phyloP scores from a whole-genome alignment of 2,113 vertebrate genomes.

The Chaetops frenatus region DNA sequence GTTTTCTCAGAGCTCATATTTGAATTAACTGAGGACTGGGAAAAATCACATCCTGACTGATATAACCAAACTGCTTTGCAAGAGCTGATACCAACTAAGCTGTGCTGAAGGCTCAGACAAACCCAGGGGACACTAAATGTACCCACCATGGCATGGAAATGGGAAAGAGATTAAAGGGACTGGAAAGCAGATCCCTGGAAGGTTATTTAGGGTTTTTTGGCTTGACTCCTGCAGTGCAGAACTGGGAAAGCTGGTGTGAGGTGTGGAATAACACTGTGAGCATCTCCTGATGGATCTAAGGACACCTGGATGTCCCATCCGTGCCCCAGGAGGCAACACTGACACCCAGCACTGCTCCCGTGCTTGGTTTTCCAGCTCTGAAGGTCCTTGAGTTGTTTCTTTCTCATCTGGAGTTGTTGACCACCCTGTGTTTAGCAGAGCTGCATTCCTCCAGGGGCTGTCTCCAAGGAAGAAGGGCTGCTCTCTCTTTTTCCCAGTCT shows the following conservation, averaged over 20 bases:
- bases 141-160: not conserved
- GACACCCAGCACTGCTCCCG: rapidly evolving
- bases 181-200: not conserved
- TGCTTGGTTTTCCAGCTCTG: not conserved
- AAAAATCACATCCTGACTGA: not conserved
- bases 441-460: not conserved
- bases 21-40: not conserved
- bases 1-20: not conserved
- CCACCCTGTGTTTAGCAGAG: rapidly evolving
- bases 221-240: not conserved
- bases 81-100: not conserved
- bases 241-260: not conserved
- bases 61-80: not conserved
- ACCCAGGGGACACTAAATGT: not conserved
- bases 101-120: not conserved
- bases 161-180: not conserved
- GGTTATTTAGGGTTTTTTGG: not conserved
- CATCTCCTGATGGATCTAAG: not conserved
- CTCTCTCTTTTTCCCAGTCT: not conserved
- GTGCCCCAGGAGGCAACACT: not conserved
- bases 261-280: not conserved
- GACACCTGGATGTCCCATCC: not conserved
- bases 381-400: rapidly evolving
- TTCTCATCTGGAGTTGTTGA: not conserved
- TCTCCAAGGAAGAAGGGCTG: not conserved